Evolutionary conservation across 2,888 invertebrate genomes (phyloP).

Genomic region (Nephrotoma appendiculata): DNA sequence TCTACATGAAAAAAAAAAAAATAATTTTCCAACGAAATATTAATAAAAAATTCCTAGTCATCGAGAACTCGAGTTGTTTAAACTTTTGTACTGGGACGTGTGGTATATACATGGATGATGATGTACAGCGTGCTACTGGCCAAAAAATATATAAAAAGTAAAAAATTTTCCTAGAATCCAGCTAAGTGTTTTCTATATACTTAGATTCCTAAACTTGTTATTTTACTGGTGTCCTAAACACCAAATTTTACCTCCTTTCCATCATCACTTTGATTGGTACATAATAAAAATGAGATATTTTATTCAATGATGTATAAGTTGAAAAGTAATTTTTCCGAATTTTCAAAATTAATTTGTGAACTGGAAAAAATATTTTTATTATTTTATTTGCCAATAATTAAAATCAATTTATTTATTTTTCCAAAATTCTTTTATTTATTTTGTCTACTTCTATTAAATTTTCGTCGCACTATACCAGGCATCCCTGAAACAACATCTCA

Average conservation of each 20-base stretch:
- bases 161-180: neutral
- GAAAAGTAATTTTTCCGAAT: neutral
- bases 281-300: neutral
- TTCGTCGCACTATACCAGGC: neutral
- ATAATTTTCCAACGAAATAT: neutral
- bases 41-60: neutral
- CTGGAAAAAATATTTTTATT: neutral
- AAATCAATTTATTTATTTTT: neutral
- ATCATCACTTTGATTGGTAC: neutral
- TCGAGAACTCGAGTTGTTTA: neutral
- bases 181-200: neutral
- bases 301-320: too few relatives aligned
- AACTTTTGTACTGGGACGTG: neutral
- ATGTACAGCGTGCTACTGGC: neutral
- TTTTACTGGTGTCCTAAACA: neutral
- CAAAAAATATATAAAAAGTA: neutral
- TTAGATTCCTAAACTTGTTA: neutral
- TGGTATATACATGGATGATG: neutral
- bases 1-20: neutral
- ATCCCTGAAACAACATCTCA: neutral
- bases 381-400: neutral
- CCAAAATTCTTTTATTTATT: neutral
- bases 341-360: neutral
- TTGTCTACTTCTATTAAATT: neutral
- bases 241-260: neutral